A percentile compares a stretch with the other conserved stretches of the same genome.
Evolutionary conservation across 2,797 vertebrate species (phyloP).

Genomic region (Sebastes iracundus): DNA sequence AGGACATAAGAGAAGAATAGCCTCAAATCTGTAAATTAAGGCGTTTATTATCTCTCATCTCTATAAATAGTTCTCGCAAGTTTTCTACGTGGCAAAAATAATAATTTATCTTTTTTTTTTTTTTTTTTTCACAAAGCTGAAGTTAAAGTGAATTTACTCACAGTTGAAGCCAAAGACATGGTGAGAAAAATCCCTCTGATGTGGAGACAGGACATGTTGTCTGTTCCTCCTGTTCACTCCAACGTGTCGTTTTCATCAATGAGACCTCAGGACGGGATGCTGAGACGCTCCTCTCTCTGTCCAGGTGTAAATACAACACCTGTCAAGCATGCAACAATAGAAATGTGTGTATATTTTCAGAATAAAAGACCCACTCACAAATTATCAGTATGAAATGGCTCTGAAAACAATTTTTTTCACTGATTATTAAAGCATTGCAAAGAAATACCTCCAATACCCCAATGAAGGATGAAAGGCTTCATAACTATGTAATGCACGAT

Average conservation of each 20-base stretch:
- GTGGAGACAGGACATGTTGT: slow-evolving; percentile 60
- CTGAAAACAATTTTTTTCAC: too few relatives aligned
- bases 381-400: not conserved
- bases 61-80: not conserved
- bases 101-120: not conserved
- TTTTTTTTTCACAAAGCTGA: not conserved
- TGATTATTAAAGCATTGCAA: fast-evolving
- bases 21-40: not conserved
- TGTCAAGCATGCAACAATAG: fast-evolving
- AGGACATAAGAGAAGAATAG: not conserved
- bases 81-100: not conserved
- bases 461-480: not conserved
- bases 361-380: slow-evolving; percentile 3
- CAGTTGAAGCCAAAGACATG: slow-evolving; percentile 57
- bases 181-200: slow-evolving; percentile 55
- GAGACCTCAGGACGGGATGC: slow-evolving; percentile 20
- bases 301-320: not conserved
- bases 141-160: slow-evolving; percentile 60
- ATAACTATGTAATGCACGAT: not conserved
- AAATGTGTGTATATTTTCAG: not conserved
- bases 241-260: not conserved
- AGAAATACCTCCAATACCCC: fast-evolving
- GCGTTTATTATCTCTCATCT: not conserved
- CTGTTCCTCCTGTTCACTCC: not conserved
- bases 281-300: not conserved